Base-by-base conservation (phyloP, 2,113 vertebrate genomes). In the Salvelinus fontinalis region DNA sequence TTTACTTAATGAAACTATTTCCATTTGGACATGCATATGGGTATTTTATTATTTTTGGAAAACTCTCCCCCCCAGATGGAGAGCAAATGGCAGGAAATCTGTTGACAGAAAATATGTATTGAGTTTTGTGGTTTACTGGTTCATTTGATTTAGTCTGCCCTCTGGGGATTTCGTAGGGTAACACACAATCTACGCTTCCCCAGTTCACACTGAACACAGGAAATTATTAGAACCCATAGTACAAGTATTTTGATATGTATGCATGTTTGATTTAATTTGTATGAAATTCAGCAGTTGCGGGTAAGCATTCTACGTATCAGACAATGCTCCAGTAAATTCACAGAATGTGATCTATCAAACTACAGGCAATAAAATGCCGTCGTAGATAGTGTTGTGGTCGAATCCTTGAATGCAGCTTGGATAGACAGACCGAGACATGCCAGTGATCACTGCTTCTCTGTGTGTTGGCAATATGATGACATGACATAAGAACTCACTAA, bases 351-450 rank as follows among this genome's bases (percentile, higher is more conserved):
- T 77, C 75, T 4, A 67, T 65, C 49, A 39, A 67, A 39, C 64
- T 65, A 82, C 67, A 64, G 77, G n/a, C 70, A 54, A 59, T 74
- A 64, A 76, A 79, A 66, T 20, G 51, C 26, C 54, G 68, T 74
- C 75, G 2, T 44, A 44, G 39, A 70, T 9, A 49, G 44, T n/a
- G 27, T 48, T 3, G 39, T 29, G 51, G 82, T 68, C 73, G 80
- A 83, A 82, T 85, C 72, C 74, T 77, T 84, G 80, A 83, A 72
- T 79, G 76, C 71, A 82, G 75, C 79, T 76, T 77, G 74, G 69
- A 76, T 49, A 24, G 75, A 81, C 67, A 66, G 72, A 76, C 70
- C 20, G 31, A 44, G 39, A 44, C 39, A 44, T 44, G 34, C 2
- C 24, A 67, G 26, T 31, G 27, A 66, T 71, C 68, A 79, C 78